phyloP scores from a whole-genome alignment of 2,888 invertebrate genomes.

The Xylocampa areola region DNA sequence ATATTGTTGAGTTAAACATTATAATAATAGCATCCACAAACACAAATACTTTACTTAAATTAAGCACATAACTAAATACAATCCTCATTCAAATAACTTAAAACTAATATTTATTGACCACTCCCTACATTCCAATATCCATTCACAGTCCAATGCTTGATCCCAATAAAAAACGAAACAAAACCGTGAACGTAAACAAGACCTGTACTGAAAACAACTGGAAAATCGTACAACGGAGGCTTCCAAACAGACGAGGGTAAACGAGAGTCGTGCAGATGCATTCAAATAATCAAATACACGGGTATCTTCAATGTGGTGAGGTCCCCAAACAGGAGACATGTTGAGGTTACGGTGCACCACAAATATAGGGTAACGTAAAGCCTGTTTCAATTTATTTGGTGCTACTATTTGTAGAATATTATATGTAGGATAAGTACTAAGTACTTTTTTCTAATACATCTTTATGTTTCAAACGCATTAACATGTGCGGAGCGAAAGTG shows the following conservation, averaged over 20 bases:
- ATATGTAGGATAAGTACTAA: too few species aligned
- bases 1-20: too few species aligned
- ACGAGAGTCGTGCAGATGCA: slow-evolving; percentile 51
- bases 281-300: slow-evolving; percentile 51
- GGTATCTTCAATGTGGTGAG: slow-evolving; percentile 26
- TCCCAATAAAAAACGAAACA: slow-evolving; percentile 20
- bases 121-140: not conserved
- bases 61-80: too few species aligned
- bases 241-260: slow-evolving; percentile 23
- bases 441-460: too few species aligned
- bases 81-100: too few species aligned
- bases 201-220: slow-evolving; percentile 18
- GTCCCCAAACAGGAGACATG: slow-evolving; percentile 39
- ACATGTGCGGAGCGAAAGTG: too few species aligned
- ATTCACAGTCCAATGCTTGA: slow-evolving; percentile 16
- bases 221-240: slow-evolving; percentile 27
- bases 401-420: slow-evolving; percentile 9
- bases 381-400: slow-evolving; percentile 30
- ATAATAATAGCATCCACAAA: too few species aligned
- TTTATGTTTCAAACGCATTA: too few species aligned
- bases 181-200: slow-evolving; percentile 19
- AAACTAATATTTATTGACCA: too few species aligned
- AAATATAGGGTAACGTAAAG: slow-evolving; percentile 20
- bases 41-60: too few species aligned
- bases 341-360: slow-evolving; percentile 20